Evolutionary conservation across 2,113 vertebrate species (phyloP).

Genomic region (Pachypanchax playfairii): DNA sequence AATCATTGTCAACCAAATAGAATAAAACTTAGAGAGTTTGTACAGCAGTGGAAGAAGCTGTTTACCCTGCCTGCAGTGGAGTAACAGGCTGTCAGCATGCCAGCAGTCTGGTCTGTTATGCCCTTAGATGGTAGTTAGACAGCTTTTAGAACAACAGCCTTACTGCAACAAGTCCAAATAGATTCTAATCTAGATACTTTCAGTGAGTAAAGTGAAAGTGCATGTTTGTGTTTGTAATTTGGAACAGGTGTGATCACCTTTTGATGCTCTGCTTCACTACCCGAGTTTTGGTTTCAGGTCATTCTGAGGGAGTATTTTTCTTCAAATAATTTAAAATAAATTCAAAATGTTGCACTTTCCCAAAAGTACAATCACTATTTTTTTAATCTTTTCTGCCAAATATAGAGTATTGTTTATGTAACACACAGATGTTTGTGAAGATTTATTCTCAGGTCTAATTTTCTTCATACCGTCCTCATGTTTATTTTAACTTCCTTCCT

Average conservation of each 20-base stretch:
- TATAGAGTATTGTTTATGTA: too few species aligned
- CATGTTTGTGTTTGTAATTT: background rate
- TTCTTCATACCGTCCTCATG: slow-evolving; percentile 15
- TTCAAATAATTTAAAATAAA: too few species aligned
- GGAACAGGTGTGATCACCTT: background rate
- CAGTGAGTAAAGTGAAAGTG: slow-evolving; percentile 6
- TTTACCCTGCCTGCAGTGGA: slow-evolving; percentile 10
- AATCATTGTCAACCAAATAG: background rate
- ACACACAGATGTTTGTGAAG: background rate
- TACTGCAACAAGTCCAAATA: slow-evolving; percentile 28
- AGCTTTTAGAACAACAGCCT: slow-evolving; percentile 43
- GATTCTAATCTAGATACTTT: slow-evolving; percentile 34
- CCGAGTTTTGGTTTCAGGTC: too few species aligned
- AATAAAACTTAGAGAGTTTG: slow-evolving; percentile 1
- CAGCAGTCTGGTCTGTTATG: slow-evolving; percentile 39
- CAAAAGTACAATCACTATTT: too few species aligned
- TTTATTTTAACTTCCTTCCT: slow-evolving; percentile 41
- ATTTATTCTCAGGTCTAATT: slow-evolving; percentile 1
- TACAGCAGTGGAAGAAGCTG: slow-evolving; percentile 2
- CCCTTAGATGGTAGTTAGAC: slow-evolving; percentile 51
- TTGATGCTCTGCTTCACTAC: background rate
- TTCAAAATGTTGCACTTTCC: too few species aligned
- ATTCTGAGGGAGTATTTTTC: too few species aligned
- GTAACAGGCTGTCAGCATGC: slow-evolving; percentile 3
- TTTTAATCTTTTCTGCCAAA: too few species aligned